A percentile compares a stretch with the other conserved stretches of the same genome.
phyloP scores from a whole-genome alignment of 2,113 vertebrate genomes.

The Tenrec ecaudatus region DNA sequence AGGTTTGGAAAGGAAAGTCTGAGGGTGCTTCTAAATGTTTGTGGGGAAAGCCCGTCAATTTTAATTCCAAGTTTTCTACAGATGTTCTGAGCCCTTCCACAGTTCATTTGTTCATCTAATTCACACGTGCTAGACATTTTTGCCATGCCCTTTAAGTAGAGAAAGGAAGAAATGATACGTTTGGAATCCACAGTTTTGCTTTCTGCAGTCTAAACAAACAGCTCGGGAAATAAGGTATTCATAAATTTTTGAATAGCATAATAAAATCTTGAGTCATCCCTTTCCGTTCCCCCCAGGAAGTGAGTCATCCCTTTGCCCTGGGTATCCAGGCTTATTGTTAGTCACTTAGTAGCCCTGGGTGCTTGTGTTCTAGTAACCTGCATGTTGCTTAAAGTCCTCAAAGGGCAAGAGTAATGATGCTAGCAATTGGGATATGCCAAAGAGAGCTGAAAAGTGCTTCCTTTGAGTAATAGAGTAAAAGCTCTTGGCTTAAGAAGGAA shows the following conservation, averaged over 20 bases:
- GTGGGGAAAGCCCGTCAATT: no score
- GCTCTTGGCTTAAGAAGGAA: no score
- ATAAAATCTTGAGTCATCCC: background rate
- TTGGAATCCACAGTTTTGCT: background rate
- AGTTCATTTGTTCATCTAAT: background rate
- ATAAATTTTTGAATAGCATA: no score
- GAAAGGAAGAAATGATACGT: background rate
- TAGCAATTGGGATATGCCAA: background rate
- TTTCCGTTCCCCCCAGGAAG: no score
- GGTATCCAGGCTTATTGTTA: background rate
- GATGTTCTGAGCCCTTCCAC: no score
- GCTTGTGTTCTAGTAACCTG: background rate
- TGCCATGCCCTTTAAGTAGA: background rate
- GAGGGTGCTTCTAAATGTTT: no score
- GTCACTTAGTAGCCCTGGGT: background rate
- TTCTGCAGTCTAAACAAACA: background rate
- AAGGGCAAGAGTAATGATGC: background rate
- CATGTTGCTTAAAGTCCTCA: no score
- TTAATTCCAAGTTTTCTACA: no score
- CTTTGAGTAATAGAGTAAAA: background rate
- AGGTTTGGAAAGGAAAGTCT: background rate
- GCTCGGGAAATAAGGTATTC: background rate
- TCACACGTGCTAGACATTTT: background rate
- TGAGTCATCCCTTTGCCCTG: no score
- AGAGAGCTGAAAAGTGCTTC: background rate